These are phyloP conservation scores for Sus scrofa DNA, from an alignment of 2,113 vertebrate genomes.

Conservation along the genomic window T2T-Sscrofa CM000824.6:25340001-25340500, in stretches of 20 bases:
- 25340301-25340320: background rate
- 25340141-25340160: background rate
- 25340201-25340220: background rate
- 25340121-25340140: background rate
- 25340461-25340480: background rate
- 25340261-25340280: background rate
- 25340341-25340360: background rate
- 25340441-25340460: background rate
- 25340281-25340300: background rate
- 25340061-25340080: background rate
- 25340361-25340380: background rate
- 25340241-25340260: conserved; percentile 5
- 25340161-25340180: background rate
- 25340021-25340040: background rate
- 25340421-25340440: background rate
- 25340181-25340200: background rate
- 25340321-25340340: background rate
- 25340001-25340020: background rate
- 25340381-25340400: background rate
- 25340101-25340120: background rate
- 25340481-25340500: too few relatives aligned
- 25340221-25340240: background rate
- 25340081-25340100: background rate
- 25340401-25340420: background rate
- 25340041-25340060: conserved; percentile 13